phyloP scores from a whole-genome alignment of 2,113 vertebrate species.

The Zosterops borbonicus region DNA sequence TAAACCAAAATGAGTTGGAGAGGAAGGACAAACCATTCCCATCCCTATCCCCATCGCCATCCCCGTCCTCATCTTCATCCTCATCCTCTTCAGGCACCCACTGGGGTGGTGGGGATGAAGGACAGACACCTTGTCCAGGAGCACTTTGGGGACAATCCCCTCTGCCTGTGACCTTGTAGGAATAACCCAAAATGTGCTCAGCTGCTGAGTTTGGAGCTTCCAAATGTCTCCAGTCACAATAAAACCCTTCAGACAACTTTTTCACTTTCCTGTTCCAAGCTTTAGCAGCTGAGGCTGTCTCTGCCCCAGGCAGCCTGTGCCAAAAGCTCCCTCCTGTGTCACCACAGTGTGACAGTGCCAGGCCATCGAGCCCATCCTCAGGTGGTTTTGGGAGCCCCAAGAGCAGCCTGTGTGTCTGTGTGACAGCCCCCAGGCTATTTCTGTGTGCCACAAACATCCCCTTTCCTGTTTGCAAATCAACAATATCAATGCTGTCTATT shows the following conservation, averaged over 20 bases:
- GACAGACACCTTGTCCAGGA: background rate
- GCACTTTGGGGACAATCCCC: fast-evolving
- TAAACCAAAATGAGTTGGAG: background rate
- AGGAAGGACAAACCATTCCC: background rate
- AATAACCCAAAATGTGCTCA: background rate
- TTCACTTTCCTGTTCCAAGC: fast-evolving
- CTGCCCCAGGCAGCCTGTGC: background rate
- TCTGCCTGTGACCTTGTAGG: fast-evolving
- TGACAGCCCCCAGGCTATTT: background rate
- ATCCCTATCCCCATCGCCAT: background rate
- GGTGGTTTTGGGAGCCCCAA: background rate
- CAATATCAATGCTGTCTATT: background rate
- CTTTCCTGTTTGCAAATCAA: background rate
- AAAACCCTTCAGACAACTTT: background rate
- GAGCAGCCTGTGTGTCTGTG: background rate
- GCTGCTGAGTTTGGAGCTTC: background rate
- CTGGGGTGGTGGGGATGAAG: fast-evolving
- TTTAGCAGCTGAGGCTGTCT: background rate
- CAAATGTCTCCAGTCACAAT: fast-evolving
- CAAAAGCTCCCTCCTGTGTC: background rate
- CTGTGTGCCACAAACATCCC: background rate
- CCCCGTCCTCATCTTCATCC: too few relatives aligned
- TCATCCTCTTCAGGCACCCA: fast-evolving
- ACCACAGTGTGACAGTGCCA: fast-evolving
- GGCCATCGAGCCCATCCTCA: background rate